Conservation (phyloP, 2,797 vertebrate species). For the Sebastolobus alascanus region DNA sequence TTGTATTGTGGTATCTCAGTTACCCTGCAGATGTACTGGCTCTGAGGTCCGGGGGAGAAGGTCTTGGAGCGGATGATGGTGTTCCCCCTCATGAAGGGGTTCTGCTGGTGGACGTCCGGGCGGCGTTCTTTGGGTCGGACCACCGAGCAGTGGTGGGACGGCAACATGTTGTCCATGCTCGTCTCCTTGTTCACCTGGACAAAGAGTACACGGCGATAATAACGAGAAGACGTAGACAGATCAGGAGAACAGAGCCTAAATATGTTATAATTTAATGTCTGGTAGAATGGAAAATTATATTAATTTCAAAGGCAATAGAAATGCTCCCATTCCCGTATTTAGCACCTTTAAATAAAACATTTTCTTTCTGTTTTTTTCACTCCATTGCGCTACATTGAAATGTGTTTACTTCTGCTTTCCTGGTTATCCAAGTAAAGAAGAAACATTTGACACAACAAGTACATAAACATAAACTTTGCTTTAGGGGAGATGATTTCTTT, state of each 20-base stretch:
- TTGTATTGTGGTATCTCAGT: background rate
- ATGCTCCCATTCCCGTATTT: too few relatives aligned
- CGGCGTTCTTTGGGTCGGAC: constrained; percentile 96
- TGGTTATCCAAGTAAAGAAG: too few relatives aligned
- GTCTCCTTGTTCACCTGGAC: constrained; percentile 91
- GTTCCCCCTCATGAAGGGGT: constrained; percentile 92
- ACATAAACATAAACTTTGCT: background rate
- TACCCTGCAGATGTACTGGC: constrained; percentile 98
- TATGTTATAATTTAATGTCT: background rate
- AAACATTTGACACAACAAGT: too few relatives aligned
- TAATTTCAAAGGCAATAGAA: background rate
- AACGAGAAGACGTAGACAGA: background rate
- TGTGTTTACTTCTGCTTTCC: too few relatives aligned
- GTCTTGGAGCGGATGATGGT: constrained; percentile 99
- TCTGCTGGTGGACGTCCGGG: constrained; percentile 85
- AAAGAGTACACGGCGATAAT: background rate
- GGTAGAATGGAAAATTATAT: background rate
- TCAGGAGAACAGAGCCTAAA: too few relatives aligned
- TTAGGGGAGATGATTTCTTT: too few relatives aligned
- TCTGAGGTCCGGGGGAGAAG: constrained; percentile 97
- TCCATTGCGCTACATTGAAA: too few relatives aligned
- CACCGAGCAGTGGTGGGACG: constrained; percentile 82
- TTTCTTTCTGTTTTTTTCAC: too few relatives aligned
- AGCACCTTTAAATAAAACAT: too few relatives aligned
- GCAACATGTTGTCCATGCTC: constrained; percentile 85